phyloP scores from a whole-genome alignment of 1,140 invertebrate genomes.

The Pissodes strobi region DNA sequence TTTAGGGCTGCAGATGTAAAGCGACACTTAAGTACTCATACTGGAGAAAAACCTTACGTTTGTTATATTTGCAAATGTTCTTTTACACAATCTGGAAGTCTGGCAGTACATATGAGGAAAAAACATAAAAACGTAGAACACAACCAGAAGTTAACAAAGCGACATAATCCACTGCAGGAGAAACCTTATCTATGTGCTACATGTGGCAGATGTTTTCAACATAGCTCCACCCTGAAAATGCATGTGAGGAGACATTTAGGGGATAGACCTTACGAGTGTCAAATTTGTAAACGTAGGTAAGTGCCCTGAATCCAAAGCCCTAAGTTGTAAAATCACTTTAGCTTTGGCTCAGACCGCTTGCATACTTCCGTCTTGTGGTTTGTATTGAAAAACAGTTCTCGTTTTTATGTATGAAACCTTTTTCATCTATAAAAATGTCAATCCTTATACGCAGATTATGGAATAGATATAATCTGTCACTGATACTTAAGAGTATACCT shows the following conservation, averaged over 20 bases:
- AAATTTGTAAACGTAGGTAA: slow-evolving; percentile 41
- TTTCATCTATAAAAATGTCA: no score
- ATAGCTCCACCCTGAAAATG: slow-evolving; percentile 34
- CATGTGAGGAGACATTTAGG: slow-evolving; percentile 37
- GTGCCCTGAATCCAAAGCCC: no score
- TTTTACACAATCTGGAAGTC: slow-evolving; percentile 63
- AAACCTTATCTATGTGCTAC: slow-evolving; percentile 24
- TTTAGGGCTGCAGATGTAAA: slow-evolving; percentile 44
- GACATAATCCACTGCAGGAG: background rate
- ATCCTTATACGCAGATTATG: no score
- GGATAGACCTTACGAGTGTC: slow-evolving; percentile 34
- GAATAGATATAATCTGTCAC: no score
- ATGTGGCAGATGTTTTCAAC: slow-evolving; percentile 35
- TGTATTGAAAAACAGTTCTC: no score
- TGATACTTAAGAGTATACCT: no score
- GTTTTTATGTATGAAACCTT: no score
- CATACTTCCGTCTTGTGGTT: no score
- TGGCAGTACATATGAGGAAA: slow-evolving; percentile 56
- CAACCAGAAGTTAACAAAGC: background rate
- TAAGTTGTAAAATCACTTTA: no score
- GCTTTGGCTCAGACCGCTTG: no score
- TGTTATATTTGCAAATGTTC: slow-evolving; percentile 62
- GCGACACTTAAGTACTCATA: slow-evolving; percentile 62
- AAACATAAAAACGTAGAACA: slow-evolving; percentile 40
- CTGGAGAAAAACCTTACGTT: slow-evolving; percentile 72